Evolutionary conservation across 1,140 invertebrate genomes (phyloP).

Genomic region (Carcinoscorpius rotundicauda): DNA sequence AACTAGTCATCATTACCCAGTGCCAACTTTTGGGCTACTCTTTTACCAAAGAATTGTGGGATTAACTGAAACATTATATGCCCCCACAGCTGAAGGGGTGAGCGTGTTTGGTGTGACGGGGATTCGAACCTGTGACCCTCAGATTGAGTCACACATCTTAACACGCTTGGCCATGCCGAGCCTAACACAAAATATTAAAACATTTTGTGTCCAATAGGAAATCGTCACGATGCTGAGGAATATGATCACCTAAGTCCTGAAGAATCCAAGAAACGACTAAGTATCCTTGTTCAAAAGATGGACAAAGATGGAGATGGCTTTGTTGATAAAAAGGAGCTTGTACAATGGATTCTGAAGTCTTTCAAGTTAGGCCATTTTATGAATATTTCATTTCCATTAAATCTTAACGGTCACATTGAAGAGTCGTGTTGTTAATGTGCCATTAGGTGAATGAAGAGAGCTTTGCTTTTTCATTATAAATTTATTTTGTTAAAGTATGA

Average conservation of each 20-base stretch:
- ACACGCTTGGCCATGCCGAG: no score
- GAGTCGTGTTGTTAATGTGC: no score
- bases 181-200: no score
- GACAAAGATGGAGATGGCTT: slow-evolving; percentile 64
- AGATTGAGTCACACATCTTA: not conserved
- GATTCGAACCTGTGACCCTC: not conserved
- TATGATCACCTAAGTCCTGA: slow-evolving; percentile 75
- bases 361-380: slow-evolving; percentile 53
- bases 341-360: slow-evolving; percentile 83
- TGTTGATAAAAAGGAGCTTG: slow-evolving; percentile 70
- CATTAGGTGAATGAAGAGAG: no score
- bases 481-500: no score
- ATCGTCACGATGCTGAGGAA: slow-evolving; percentile 80
- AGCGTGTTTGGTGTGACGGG: not conserved
- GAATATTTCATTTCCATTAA: no score
- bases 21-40: no score
- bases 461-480: no score
- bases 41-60: no score
- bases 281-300: slow-evolving; percentile 72
- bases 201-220: slow-evolving; percentile 47
- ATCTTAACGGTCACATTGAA: no score
- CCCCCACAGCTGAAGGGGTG: not conserved
- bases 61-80: no score
- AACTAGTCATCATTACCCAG: no score
- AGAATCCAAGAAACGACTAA: slow-evolving; percentile 70